Evolutionary conservation across 2,113 vertebrate genomes (phyloP), one percentile per base, ranked within the genome.

Genomic region (Capreolus pygargus): DNA sequence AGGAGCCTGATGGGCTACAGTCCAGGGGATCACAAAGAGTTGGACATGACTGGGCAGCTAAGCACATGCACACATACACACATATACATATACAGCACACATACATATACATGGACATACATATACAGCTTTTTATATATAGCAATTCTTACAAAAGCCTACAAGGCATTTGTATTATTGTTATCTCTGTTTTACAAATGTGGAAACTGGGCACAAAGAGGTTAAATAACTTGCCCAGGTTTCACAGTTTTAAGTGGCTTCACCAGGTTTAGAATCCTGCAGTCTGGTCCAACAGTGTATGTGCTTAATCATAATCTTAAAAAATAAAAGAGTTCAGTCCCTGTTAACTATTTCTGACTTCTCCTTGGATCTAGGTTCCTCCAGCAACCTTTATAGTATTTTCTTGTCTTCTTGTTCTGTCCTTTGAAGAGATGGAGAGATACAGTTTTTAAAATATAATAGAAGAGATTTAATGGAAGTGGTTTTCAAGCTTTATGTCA

Each of bases 401-500:
- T 64, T 95, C 54, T 52, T 33, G 78, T 33, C 52, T 88, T 92
- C 27, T 92, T 92, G 13, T 83, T 88, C 16, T 50, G 17, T 27
- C 33, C 57, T 23, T 70, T 52, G 36, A 74, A 61, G 36, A 43
- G 16, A 92, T 27, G 0, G 52, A 52, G 60, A 92, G 47, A 85
- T 76, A 55, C 36, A 39, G 52, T 58, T 43, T 1, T 1, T 36
- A 79, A 86, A 82, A 47, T 83, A 57, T 61, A 74, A 27, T 52
- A 64, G 27, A 89, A 61, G 17, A 13, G 4, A 12, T 58, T 27
- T 79, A 78, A 67, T n/a, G 78, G 57, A 79, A 39, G 4, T 52
- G 17, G 70, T 96, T 97, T 78, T 81, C 10, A 87, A 91, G 58
- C 28, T 89, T 74, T 89, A 36, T 57, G 36, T 64, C 67, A 27